These are phyloP conservation scores for Rhynchotus rufescens DNA, from an alignment of 2,797 vertebrate genomes.

Conservation along the genomic window DNA sequence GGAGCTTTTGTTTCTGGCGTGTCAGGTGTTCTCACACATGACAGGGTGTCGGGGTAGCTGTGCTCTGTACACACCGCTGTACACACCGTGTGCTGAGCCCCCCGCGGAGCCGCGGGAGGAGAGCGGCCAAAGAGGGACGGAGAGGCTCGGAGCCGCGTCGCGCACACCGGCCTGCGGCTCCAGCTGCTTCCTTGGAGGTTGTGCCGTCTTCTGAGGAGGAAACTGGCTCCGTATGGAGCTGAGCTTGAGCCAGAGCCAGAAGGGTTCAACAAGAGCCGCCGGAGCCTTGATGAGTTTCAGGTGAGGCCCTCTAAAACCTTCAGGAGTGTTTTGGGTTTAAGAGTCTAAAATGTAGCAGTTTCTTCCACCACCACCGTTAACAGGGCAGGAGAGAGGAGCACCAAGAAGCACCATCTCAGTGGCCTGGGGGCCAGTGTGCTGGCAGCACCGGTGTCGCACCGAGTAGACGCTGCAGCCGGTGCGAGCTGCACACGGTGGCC, in stretches of 20 bases:
- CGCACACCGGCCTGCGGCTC: rapidly evolving
- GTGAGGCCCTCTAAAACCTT: neutral
- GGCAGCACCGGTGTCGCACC: too few species aligned
- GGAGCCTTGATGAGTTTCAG: neutral
- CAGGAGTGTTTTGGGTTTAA: neutral
- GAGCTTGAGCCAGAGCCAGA: neutral
- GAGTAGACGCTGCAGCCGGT: too few species aligned
- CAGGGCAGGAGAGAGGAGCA: neutral
- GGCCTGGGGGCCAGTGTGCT: constrained; percentile 17
- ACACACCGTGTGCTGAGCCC: neutral
- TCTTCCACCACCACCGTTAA: neutral
- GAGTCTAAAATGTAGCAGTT: constrained; percentile 5
- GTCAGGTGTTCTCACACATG: neutral
- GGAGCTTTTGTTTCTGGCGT: neutral
- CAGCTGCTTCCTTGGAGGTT: rapidly evolving
- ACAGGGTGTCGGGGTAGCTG: neutral
- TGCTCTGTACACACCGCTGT: neutral
- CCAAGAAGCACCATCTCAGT: neutral
- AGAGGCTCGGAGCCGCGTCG: neutral
- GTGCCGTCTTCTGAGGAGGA: neutral
- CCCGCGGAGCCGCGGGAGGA: neutral
- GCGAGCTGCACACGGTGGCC: too few species aligned
- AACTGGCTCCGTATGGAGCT: neutral
- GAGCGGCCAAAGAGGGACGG: neutral
- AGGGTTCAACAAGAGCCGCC: neutral